Percentiles rank a stretch among this genome's conserved stretches.
Evolutionary conservation across 2,888 invertebrate species (phyloP).

Genomic region (Apotomis betuletana): DNA sequence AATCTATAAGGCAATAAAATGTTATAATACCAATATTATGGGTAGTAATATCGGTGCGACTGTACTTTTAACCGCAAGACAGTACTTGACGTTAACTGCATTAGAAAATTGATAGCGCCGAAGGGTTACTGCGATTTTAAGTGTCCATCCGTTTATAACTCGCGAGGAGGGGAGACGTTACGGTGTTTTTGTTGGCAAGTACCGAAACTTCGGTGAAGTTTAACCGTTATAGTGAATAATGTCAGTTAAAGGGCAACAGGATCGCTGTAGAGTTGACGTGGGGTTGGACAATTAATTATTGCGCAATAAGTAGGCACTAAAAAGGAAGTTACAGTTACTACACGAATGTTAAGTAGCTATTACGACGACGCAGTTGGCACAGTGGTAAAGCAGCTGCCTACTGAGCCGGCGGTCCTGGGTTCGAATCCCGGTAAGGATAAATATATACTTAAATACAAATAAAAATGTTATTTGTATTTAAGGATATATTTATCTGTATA

Average conservation of each 20-base stretch:
- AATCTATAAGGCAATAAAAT: background rate
- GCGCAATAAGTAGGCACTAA: background rate
- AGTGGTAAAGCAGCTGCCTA: too few relatives aligned
- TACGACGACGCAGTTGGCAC: too few relatives aligned
- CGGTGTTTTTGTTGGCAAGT: slow-evolving; percentile 31
- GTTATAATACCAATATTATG: background rate
- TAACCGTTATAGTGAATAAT: slow-evolving; percentile 27
- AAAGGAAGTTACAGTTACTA: background rate
- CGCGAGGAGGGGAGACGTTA: slow-evolving; percentile 19
- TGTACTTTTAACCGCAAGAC: slow-evolving; percentile 46
- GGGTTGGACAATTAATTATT: background rate
- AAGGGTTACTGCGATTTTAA: slow-evolving; percentile 62
- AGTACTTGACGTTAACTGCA: slow-evolving; percentile 64
- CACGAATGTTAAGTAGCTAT: too few relatives aligned
- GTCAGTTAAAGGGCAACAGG: slow-evolving; percentile 28
- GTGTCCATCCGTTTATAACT: slow-evolving; percentile 46
- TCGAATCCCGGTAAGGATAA: too few relatives aligned
- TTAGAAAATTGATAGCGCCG: slow-evolving; percentile 63
- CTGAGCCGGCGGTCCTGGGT: too few relatives aligned
- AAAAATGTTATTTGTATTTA: too few relatives aligned
- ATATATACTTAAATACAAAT: too few relatives aligned
- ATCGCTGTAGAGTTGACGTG: slow-evolving; percentile 1
- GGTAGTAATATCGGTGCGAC: background rate
- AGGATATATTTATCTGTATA: too few relatives aligned
- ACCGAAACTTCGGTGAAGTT: slow-evolving; percentile 27